phyloP scores from a whole-genome alignment of 2,888 invertebrate genomes.

The Gisinianus flammeolus region DNA sequence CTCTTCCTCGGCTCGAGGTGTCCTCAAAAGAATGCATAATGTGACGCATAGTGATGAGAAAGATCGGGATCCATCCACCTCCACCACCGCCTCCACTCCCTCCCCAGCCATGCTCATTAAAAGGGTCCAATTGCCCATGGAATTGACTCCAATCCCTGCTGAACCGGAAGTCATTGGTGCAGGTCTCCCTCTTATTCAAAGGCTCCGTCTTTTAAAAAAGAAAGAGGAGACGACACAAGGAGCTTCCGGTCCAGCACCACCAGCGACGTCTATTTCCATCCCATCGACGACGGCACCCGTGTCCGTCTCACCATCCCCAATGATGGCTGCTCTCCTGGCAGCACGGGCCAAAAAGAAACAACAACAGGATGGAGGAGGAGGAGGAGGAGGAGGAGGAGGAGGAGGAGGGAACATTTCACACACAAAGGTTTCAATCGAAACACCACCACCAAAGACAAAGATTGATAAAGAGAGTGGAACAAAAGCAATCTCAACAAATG shows the following conservation, averaged over 20 bases:
- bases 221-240: constrained; percentile 70
- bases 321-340: neutral
- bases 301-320: neutral
- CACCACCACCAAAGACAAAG: constrained; percentile 39
- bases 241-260: neutral
- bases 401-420: constrained; percentile 16
- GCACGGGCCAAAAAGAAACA: neutral
- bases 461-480: constrained; percentile 44
- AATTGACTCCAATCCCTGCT: constrained; percentile 11
- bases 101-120: constrained; percentile 45
- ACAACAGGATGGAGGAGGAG: constrained; percentile 1
- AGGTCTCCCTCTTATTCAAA: constrained; percentile 77
- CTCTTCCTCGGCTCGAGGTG: constrained; percentile 64
- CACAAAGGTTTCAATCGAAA: constrained; percentile 42
- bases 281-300: neutral
- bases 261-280: neutral
- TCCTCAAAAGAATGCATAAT: constrained; percentile 75
- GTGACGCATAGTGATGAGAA: constrained; percentile 68
- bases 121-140: constrained; percentile 41
- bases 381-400: neutral
- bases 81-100: constrained; percentile 51
- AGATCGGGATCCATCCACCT: constrained; percentile 49
- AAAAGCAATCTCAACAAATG: constrained; percentile 48
- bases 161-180: constrained; percentile 73
- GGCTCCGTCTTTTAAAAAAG: constrained; percentile 80